Evolutionary conservation across 1,140 invertebrate species (phyloP).

Genomic region (Solenopsis fugax): DNA sequence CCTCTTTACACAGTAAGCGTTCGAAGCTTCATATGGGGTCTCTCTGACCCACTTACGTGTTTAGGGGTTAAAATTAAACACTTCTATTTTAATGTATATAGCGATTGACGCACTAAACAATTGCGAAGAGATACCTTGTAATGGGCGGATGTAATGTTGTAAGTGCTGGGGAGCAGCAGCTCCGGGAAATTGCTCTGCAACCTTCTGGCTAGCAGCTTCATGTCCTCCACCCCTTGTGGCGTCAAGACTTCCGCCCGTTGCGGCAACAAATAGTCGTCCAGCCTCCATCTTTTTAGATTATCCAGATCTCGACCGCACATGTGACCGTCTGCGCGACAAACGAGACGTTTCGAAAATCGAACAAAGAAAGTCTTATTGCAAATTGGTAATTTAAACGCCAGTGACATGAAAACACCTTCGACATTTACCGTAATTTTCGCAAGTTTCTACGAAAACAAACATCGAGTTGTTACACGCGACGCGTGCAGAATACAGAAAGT

Average conservation of each 20-base stretch:
- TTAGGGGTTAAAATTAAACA: too few relatives aligned
- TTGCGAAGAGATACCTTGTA: conserved; percentile 72
- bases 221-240: conserved; percentile 83
- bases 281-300: conserved; percentile 81
- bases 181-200: conserved; percentile 82
- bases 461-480: neutral
- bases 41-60: too few relatives aligned
- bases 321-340: conserved; percentile 78
- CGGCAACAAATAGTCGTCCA: conserved; percentile 72
- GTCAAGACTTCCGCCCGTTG: conserved; percentile 78
- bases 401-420: neutral
- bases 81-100: neutral
- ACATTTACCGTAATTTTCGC: neutral
- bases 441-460: conserved; percentile 1
- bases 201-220: conserved; percentile 81
- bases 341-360: neutral
- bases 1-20: too few relatives aligned
- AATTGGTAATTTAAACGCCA: neutral
- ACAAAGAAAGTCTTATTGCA: neutral
- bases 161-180: conserved; percentile 74
- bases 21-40: too few relatives aligned
- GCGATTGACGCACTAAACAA: neutral
- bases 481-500: neutral
- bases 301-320: conserved; percentile 84
- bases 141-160: conserved; percentile 72